These are phyloP conservation scores for Leuciscus waleckii DNA, from an alignment of 2,797 vertebrate species.

Conservation along the genomic window DNA sequence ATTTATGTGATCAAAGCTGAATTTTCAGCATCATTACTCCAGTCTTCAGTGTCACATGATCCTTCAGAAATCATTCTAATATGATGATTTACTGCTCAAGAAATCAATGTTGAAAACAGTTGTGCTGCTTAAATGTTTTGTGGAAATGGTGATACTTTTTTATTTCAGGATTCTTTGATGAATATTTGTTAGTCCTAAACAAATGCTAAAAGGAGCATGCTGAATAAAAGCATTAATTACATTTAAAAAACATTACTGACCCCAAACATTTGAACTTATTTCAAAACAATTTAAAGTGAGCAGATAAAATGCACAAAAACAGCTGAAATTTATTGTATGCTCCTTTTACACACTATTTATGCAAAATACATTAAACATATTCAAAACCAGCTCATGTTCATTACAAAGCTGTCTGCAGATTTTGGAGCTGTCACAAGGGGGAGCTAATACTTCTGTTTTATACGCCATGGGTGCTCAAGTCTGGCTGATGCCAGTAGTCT, in stretches of 20 bases:
- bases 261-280: neutral
- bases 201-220: no score
- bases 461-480: neutral
- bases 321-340: neutral
- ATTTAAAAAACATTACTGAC: neutral
- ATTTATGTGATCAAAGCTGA: no score
- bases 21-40: no score
- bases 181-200: neutral
- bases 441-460: constrained; percentile 7
- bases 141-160: neutral
- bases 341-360: neutral
- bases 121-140: no score
- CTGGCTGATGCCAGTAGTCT: neutral
- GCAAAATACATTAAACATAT: neutral
- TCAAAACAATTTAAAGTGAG: neutral
- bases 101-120: no score
- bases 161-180: neutral
- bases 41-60: neutral
- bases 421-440: constrained; percentile 19
- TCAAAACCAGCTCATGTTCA: neutral
- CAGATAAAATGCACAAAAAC: neutral
- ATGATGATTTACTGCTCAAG: neutral
- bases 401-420: neutral
- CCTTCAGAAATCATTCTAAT: neutral
- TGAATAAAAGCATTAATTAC: neutral